Evolutionary conservation across 2,113 vertebrate species (phyloP), one percentile per base, ranked within the genome.

Genomic region (Bubo bubo): DNA sequence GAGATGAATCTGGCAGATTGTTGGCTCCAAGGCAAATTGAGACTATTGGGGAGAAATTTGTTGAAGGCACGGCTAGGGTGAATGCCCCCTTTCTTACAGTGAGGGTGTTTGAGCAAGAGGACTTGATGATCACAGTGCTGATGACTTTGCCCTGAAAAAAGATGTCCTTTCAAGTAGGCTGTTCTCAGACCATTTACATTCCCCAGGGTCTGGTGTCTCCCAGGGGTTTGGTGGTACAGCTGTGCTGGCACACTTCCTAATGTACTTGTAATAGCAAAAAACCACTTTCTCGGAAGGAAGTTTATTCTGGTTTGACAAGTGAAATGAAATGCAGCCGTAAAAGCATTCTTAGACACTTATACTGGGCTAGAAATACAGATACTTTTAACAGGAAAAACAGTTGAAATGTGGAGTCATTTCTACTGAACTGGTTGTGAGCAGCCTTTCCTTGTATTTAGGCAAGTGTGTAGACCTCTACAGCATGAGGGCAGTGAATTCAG

Each of bases 181-280:
- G 50, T 84, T 95, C 90, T 95, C 79, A 96, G 83, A 86, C 52
- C 76, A 45, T 72, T 94, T 92, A 47, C 62, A n/a, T 86, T 96
- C 93, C 88, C 75, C 30, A 16, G 68, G 49, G 88, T 49, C 60
- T 92, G 76, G 47, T 95, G 60, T 89, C 88, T 93, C 83, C 79
- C 77, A 81, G 70, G 90, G 86, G 72, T 72, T 94, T 87, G 91
- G 66, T 94, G 83, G 88, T 88, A 89, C 84, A 95, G 97, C 96
- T 97, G 88, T 24, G 3, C 84, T 94, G 94, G 88, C 88, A 63
- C 23, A 55, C 59, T 76, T 95, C 92, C 95, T 95, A 91, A 91
- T 82, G 87, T 82, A 79, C 77, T 93, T 72, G 47, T 79, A 94
- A 90, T 77, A 88, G 72, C 60, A 56, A 92, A 92, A 90, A 79